Evolutionary conservation across 2,888 invertebrate genomes (phyloP).

Genomic region (Noctua janthina): DNA sequence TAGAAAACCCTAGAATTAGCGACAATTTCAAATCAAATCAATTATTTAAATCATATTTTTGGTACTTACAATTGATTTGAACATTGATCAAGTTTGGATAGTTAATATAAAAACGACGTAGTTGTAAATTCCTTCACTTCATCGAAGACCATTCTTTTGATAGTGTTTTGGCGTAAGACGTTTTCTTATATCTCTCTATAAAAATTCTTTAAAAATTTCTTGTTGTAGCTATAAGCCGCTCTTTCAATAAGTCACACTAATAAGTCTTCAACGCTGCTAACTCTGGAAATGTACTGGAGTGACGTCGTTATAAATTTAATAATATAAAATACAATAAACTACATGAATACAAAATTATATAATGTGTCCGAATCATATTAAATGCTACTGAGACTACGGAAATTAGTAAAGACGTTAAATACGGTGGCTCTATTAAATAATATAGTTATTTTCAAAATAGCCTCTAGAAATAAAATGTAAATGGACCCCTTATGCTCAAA

Average conservation of each 20-base stretch:
- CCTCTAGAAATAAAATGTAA: conserved; percentile 67
- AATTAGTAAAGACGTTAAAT: conserved; percentile 54
- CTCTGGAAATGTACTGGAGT: conserved; percentile 65
- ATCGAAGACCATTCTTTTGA: conserved; percentile 18
- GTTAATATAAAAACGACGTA: conserved; percentile 24
- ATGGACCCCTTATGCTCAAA: conserved; percentile 45
- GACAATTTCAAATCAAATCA: conserved; percentile 46
- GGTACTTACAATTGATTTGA: conserved; percentile 56
- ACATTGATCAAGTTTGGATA: conserved; percentile 37
- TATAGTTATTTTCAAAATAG: conserved; percentile 62
- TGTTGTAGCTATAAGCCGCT: conserved; percentile 34
- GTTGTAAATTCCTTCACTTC: conserved; percentile 16
- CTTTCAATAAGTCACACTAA: conserved; percentile 42
- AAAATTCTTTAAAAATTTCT: conserved; percentile 15
- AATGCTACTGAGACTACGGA: conserved; percentile 55
- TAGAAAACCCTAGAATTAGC: conserved; percentile 41
- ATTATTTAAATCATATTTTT: conserved; percentile 49
- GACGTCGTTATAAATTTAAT: conserved; percentile 46
- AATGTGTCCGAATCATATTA: conserved; percentile 54
- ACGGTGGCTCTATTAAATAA: conserved; percentile 60
- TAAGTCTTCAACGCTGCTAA: conserved; percentile 55
- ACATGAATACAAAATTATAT: conserved; percentile 54
- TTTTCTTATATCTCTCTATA: conserved; percentile 5
- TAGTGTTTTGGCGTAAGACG: conserved; percentile 18
- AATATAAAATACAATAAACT: conserved; percentile 54